Evolutionary conservation across 2,113 vertebrate species (phyloP), one percentile per base, ranked within the genome.

Genomic region (Apeltes quadracus): DNA sequence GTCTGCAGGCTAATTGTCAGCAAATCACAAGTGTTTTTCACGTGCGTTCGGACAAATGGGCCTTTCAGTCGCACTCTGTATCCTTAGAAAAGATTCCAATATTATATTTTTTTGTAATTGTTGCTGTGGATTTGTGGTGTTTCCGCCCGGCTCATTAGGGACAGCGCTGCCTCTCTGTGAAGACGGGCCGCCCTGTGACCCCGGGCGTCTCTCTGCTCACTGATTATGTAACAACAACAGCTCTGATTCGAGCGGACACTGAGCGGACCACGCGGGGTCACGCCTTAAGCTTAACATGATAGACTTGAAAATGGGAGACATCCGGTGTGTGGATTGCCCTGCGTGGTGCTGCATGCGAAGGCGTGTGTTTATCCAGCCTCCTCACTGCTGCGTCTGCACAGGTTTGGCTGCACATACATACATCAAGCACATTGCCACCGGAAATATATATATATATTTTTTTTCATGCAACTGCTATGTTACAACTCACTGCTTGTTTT

Each of bases 181-280:
- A 56, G 20, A 58, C 27, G 48, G 25, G 41, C 50, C 53, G 34
- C 38, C 48, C 63, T 63, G 9, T 53, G 48, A 53, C 81, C 62
- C 15, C 0, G 0, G 61, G 56, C 25, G 0, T 38, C 58, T 75
- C 55, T 58, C 27, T 69, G 56, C 56, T 34, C 16, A 6, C 9
- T 6, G 41, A 64, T 82, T 70, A 78, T 78, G 62, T 72, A 61
- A 72, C 61, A 23, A 16, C 72, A 82, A 82, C 29, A 75, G 13
- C 50, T 67, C 50, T 81, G 61, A 84, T 82, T 55, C 51, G 65
- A 77, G 61, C 15, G 63, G 77, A 81, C 77, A 65, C 44, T 22
- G 43, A 54, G 69, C 25, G 20, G 25, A 55, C 61, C 29, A 53
- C 34, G 56, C 5, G 0, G 69, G 29, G 10, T 67, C 66, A 41